Base-by-base conservation (phyloP, 2,888 invertebrate species). In the Epinotia bilunana region DNA sequence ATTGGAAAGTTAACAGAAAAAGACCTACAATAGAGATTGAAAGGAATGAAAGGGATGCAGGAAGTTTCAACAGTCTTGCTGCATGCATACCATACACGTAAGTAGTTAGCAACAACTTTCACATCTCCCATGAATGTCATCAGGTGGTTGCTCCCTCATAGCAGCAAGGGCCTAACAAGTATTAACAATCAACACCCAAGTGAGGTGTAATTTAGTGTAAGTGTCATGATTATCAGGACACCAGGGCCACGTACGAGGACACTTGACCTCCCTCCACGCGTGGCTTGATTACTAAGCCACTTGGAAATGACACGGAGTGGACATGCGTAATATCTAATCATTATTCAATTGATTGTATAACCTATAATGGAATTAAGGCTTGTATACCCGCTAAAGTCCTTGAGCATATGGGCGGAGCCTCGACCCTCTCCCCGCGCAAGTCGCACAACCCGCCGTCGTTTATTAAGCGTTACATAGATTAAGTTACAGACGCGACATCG, bases 191-290 rank as follows among this genome's bases (percentile, higher is more conserved):
- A 73, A 63, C 46, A 63, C 20, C 28, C n/a, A 16, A 49, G 53
- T 49, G 49, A 63, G n/a, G n/a, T 53, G n/a, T 49, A 49, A 49
- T 49, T 3, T 53, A 53, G 5, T 53, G n/a, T 64, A 39, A 57
- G 57, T 61, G 12, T 69, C 62, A 58, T 65, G 13, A 23, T 63
- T 70, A 76, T 67, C 43, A 49, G 60, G 64, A 70, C 61, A 39
- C 23, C 65, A 67, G n/a, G 75, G 70, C 49, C 65, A 33, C 13
- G 3, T 13, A n/a, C 57, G 68, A 58, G 76, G 76, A 67, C 68
- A 58, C 72, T 73, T 62, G 76, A 68, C 76, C 73, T 76, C 58
- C 28, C 13, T 18, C 20, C 73, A 57, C 20, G 63, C 76, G 72
- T 72, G 76, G 57, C 13, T 33, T 2, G 76, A 68, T 20, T 76